Conservation (phyloP, 2,888 invertebrate species). For the Cheiracanthium punctorium region DNA sequence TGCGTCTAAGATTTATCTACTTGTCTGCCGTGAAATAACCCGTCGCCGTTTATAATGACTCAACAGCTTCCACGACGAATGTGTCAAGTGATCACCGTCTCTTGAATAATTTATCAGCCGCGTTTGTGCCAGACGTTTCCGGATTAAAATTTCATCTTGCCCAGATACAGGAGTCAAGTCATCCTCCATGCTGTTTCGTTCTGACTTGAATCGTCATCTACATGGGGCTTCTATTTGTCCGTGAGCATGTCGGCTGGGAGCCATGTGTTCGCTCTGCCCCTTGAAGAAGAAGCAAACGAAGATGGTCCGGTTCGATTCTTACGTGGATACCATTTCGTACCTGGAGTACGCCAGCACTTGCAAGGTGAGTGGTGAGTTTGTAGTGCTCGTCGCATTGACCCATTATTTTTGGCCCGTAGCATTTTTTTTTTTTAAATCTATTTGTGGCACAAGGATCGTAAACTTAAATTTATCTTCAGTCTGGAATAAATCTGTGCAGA, state of each 20-base stretch:
- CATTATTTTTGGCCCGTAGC: not conserved
- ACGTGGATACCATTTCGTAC: slow-evolving; percentile 81
- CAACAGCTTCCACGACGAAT: not conserved
- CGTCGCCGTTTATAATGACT: no score
- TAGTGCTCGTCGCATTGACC: not conserved
- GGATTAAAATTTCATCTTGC: not conserved
- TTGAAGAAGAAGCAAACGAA: slow-evolving; percentile 79
- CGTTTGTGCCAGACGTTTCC: not conserved
- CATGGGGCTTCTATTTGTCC: not conserved
- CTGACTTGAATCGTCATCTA: not conserved
- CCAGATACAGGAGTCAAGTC: no score
- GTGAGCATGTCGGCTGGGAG: slow-evolving; percentile 69
- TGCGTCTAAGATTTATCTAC: no score
- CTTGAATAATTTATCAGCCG: not conserved
- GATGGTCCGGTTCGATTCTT: slow-evolving; percentile 81
- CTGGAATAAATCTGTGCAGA: no score
- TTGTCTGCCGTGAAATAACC: no score
- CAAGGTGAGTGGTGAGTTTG: slow-evolving; percentile 56
- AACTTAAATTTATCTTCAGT: not conserved
- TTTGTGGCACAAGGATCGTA: not conserved
- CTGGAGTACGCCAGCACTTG: slow-evolving; percentile 78
- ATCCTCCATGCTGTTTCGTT: not conserved
- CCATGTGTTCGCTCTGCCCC: slow-evolving; percentile 82
- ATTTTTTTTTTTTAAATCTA: no score
- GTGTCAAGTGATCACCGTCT: not conserved